phyloP scores from a whole-genome alignment of 2,797 vertebrate species.

The Babyrousa celebensis region DNA sequence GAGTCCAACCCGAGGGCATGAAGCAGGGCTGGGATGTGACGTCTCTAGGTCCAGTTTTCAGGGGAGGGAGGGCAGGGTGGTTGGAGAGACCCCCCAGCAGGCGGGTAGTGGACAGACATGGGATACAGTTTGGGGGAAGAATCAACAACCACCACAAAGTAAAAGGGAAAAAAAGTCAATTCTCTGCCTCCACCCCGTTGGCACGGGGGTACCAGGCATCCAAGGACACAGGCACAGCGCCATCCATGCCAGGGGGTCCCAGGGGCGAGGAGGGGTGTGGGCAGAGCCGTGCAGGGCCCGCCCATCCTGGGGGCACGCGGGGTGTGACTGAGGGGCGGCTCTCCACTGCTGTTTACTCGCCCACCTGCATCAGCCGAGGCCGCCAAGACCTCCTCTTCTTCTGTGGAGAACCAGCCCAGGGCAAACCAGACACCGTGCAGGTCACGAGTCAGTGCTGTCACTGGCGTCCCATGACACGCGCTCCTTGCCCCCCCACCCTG shows the following conservation, averaged over 20 bases:
- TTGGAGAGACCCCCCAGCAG: too few species aligned
- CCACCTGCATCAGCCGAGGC: fast-evolving
- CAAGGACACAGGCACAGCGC: neutral
- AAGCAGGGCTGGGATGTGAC: fast-evolving
- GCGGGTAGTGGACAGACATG: too few species aligned
- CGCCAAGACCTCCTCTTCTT: neutral
- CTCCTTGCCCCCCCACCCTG: neutral
- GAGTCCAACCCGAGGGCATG: neutral
- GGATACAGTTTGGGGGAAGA: neutral
- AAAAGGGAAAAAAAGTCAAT: neutral
- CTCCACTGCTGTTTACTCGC: fast-evolving
- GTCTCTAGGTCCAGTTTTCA: fast-evolving
- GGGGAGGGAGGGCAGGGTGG: too few species aligned
- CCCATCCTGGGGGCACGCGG: fast-evolving
- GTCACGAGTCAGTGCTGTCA: fast-evolving
- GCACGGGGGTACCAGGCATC: fast-evolving
- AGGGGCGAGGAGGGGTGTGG: neutral
- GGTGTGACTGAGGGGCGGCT: fast-evolving
- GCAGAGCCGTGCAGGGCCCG: fast-evolving
- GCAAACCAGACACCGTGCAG: fast-evolving
- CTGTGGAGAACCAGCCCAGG: neutral
- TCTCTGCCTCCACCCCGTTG: neutral
- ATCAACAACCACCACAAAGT: too few species aligned
- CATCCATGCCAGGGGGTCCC: fast-evolving
- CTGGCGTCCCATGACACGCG: fast-evolving